Conservation (phyloP, 2,113 vertebrate genomes). For the Eurypyga helias region DNA sequence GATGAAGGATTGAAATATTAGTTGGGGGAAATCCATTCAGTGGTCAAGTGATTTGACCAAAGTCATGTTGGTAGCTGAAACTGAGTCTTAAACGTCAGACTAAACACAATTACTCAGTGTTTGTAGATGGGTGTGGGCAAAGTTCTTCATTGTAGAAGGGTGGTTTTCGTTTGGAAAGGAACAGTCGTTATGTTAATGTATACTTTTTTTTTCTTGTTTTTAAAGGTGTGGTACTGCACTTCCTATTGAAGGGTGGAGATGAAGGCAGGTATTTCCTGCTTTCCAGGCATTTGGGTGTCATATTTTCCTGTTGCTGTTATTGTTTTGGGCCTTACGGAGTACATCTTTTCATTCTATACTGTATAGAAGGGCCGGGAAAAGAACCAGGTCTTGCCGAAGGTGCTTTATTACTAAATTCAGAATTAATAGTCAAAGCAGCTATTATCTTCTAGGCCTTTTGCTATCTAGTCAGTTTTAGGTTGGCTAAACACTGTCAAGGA, state of each 20-base stretch:
- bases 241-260: background rate
- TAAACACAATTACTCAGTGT: background rate
- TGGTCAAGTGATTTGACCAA: background rate
- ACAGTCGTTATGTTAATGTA: background rate
- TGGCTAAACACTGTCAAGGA: background rate
- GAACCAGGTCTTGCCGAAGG: background rate
- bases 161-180: background rate
- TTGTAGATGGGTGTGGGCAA: background rate
- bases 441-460: background rate
- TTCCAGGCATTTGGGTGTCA: background rate
- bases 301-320: background rate
- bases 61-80: background rate
- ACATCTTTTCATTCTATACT: background rate
- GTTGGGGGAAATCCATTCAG: background rate
- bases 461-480: background rate
- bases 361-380: background rate
- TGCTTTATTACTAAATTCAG: background rate
- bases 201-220: background rate
- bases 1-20: background rate
- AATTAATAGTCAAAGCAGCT: background rate
- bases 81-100: background rate
- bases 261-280: slow-evolving; percentile 14
- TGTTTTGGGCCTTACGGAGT: background rate
- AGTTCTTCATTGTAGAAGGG: background rate
- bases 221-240: background rate